These are phyloP conservation scores for Brachionus koreanus DNA, from an alignment of 1,140 invertebrate species.

Conservation along the genomic window DNA sequence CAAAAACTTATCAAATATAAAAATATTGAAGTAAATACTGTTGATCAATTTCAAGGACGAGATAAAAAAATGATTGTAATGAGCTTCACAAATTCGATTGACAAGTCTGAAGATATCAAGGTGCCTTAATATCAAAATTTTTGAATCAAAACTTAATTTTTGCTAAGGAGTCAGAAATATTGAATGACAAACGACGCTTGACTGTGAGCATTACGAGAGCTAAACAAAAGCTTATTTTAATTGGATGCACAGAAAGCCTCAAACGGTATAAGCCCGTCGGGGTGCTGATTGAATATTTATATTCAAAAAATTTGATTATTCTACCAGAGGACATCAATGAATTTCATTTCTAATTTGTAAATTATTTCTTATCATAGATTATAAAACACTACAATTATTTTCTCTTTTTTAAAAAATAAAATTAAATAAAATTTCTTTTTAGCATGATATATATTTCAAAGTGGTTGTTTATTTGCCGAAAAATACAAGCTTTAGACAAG, in stretches of 20 bases:
- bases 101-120: slow-evolving; percentile 54
- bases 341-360: background rate
- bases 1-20: slow-evolving; percentile 50
- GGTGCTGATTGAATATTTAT: slow-evolving; percentile 61
- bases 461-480: too few relatives aligned
- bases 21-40: slow-evolving; percentile 80
- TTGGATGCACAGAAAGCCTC: slow-evolving; percentile 70
- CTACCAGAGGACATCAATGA: background rate
- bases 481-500: too few relatives aligned
- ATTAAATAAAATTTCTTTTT: too few relatives aligned
- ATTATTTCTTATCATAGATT: too few relatives aligned
- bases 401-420: too few relatives aligned
- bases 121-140: slow-evolving; percentile 7
- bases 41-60: slow-evolving; percentile 92
- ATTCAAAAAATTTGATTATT: background rate
- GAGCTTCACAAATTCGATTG: slow-evolving; percentile 67
- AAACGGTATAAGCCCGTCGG: slow-evolving; percentile 68
- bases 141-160: background rate
- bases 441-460: too few relatives aligned
- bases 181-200: slow-evolving; percentile 77
- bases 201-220: slow-evolving; percentile 90
- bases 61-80: slow-evolving; percentile 88
- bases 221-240: slow-evolving; percentile 79
- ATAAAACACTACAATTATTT: too few relatives aligned
- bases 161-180: slow-evolving; percentile 69